Evolutionary conservation across 2,113 vertebrate genomes (phyloP).

Genomic region (Pholis gunnellus): DNA sequence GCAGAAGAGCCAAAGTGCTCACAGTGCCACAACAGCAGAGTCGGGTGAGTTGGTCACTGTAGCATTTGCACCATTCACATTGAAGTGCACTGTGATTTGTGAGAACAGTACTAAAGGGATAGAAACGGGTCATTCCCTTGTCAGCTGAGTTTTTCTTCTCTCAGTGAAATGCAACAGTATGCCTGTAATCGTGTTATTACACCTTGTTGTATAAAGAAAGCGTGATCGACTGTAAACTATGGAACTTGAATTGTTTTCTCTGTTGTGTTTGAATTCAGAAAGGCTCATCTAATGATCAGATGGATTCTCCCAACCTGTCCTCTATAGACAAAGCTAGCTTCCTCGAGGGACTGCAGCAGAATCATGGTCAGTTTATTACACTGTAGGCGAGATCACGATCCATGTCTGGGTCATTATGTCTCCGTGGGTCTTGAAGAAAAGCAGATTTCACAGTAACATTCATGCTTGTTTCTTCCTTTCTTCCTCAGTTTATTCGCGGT

Average conservation of each 20-base stretch:
- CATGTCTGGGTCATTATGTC: not conserved
- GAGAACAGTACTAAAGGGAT: not conserved
- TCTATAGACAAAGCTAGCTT: constrained; percentile 56
- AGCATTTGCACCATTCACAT: not conserved
- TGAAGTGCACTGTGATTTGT: not conserved
- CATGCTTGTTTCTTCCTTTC: not conserved
- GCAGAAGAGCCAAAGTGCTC: constrained; percentile 2
- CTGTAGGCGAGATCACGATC: not conserved
- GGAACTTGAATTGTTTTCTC: not conserved
- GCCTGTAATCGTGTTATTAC: not conserved
- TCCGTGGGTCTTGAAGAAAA: not conserved
- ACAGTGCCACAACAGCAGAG: not conserved
- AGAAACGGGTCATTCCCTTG: not conserved
- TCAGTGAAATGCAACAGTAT: not conserved
- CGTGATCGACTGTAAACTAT: not conserved
- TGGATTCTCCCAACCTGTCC: constrained; percentile 53
- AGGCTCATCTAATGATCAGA: not conserved
- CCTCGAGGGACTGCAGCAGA: constrained; percentile 50
- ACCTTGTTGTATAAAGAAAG: not conserved
- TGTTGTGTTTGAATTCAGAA: constrained; percentile 36
- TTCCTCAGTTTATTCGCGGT: not conserved
- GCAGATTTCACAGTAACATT: not conserved
- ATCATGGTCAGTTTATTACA: constrained; percentile 33
- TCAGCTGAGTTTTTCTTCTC: not conserved
- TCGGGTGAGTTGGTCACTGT: constrained; percentile 25